Conservation (phyloP, 1,140 invertebrate species). For the Psix sp. region DNA sequence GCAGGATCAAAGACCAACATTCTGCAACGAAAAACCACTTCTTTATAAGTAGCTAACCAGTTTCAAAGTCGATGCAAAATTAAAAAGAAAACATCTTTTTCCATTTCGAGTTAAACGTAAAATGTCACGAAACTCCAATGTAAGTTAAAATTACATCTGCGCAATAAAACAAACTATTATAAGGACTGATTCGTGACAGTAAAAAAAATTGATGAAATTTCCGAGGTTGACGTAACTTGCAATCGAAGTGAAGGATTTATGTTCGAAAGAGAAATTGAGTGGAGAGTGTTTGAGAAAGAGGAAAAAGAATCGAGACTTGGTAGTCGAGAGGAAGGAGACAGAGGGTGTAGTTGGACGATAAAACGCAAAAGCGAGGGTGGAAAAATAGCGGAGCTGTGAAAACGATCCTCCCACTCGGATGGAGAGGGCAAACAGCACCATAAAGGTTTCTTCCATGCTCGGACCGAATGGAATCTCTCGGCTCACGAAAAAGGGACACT, state of each 20-base stretch:
- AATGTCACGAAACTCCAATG: background rate
- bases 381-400: slow-evolving; percentile 61
- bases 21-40: no score
- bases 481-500: slow-evolving; percentile 63
- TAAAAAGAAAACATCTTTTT: no score
- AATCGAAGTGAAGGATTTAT: slow-evolving; percentile 42
- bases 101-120: no score
- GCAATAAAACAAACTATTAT: background rate
- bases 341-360: slow-evolving; percentile 57
- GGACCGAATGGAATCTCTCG: slow-evolving; percentile 64
- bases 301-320: background rate
- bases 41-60: no score
- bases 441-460: slow-evolving; percentile 65
- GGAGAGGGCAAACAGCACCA: slow-evolving; percentile 67
- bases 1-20: no score
- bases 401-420: slow-evolving; percentile 66
- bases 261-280: slow-evolving; percentile 1
- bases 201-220: slow-evolving; percentile 4
- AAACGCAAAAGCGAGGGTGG: slow-evolving; percentile 51
- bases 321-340: slow-evolving; percentile 15
- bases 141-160: background rate
- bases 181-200: slow-evolving; percentile 1
- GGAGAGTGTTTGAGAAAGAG: slow-evolving; percentile 4
- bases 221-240: slow-evolving; percentile 28
- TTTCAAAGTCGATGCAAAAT: no score